A percentile compares a stretch with the other conserved stretches of the same genome.
Conservation (phyloP, 2,797 vertebrate species). For the Sparus aurata region DNA sequence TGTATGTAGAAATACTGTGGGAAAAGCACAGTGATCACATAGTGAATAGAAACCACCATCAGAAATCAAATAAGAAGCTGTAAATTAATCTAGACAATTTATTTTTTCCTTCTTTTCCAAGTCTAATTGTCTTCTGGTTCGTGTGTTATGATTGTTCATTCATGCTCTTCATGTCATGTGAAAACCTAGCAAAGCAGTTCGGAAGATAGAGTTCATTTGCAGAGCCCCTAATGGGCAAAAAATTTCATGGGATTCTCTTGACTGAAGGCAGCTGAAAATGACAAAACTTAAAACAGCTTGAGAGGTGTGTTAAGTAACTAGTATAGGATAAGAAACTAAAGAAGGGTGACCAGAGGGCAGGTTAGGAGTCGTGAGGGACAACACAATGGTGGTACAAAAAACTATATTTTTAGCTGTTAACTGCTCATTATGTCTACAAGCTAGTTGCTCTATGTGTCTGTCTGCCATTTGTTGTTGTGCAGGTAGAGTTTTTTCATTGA, state of each 20-base stretch:
- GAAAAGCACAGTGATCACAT: neutral
- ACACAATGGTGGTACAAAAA: no score
- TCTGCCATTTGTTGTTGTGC: neutral
- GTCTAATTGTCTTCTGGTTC: neutral
- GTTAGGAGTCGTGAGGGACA: no score
- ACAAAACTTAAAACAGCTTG: no score
- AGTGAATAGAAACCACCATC: neutral
- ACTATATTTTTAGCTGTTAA: neutral
- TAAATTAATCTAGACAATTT: neutral
- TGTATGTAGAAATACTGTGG: neutral
- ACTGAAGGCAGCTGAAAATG: no score
- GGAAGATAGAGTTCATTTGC: neutral
- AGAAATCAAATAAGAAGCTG: neutral
- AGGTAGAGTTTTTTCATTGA: neutral
- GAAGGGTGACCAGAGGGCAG: no score
- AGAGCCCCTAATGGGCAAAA: neutral
- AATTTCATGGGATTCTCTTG: neutral
- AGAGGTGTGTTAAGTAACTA: no score
- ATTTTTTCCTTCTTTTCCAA: neutral
- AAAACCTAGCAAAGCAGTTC: neutral
- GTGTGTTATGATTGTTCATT: conserved; percentile 1
- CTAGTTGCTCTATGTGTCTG: neutral
- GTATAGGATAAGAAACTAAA: no score
- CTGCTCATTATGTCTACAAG: neutral
- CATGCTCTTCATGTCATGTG: neutral